Evolutionary conservation across 2,113 vertebrate species (phyloP), one percentile per base, ranked within the genome.

Genomic region (Oxyruncus cristatus): DNA sequence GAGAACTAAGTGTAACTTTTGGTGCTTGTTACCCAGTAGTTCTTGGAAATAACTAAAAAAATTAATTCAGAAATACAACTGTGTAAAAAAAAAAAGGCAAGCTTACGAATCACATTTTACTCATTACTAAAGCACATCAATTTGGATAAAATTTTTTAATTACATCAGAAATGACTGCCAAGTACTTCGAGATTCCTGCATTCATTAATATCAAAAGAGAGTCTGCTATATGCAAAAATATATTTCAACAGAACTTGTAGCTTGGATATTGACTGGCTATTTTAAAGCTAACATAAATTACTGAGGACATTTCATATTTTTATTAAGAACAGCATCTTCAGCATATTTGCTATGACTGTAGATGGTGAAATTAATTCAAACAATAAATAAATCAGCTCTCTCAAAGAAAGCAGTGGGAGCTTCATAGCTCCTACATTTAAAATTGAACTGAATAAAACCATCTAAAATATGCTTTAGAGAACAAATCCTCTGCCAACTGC

Each of bases 291-390:
- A 52, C 32, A 70, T 50, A 67, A 83, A 84, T 88, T 86, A 71
- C 42, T 72, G 75, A 74, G 63, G 32, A 26, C 19, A 50, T 88
- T 93, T 55, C 55, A 8, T 76, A 35, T 76, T 92, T 97, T 94
- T 89, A 89, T 88, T 85, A 92, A 63, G 39, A 94, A 42, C 52
- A 85, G 62, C 50, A 44, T 76, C 61, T 91, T 94, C 59, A 91
- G 28, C 44, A 35, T 76, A n/a, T 89, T 93, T 93, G 50, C 63
- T 74, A 9, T 86, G 89, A 63, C 67, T 86, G 67, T 55, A 77
- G 67, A 77, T 39, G 39, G 37, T 66, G 63, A 91, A 93, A 95
- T 85, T 35, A 89, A 93, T 93, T 94, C 62, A 83, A 89, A 85
- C 41, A 94, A 66, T 88, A 96, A 92, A 89, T 21, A 93, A 93